Percentiles rank a stretch among this genome's conserved stretches.
phyloP scores from a whole-genome alignment of 1,140 invertebrate species.

The Brevipalpus yothersi region DNA sequence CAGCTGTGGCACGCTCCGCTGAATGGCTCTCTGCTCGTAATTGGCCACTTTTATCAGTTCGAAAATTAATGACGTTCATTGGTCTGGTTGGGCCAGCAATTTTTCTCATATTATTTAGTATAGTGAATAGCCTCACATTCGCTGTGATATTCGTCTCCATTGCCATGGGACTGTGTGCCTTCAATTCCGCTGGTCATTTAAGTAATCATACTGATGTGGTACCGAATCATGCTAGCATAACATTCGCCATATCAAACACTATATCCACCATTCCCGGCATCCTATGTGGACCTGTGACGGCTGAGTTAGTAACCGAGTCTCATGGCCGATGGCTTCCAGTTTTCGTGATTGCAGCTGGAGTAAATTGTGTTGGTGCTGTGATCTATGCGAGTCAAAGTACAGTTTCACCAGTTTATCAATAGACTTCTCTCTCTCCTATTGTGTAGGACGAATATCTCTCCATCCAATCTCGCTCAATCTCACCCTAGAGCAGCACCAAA shows the following conservation, averaged over 20 bases:
- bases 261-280: conserved; percentile 52
- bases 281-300: conserved; percentile 46
- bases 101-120: conserved; percentile 43
- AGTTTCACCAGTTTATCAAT: conserved; percentile 27
- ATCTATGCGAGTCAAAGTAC: conserved; percentile 49
- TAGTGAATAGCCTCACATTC: conserved; percentile 39
- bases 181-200: conserved; percentile 49
- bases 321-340: conserved; percentile 49
- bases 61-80: conserved; percentile 45
- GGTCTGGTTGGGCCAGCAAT: conserved; percentile 46
- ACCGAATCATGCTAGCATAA: conserved; percentile 49
- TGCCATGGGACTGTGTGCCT: conserved; percentile 48
- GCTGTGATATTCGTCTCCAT: conserved; percentile 46
- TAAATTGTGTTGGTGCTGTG: conserved; percentile 49
- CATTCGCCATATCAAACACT: conserved; percentile 54
- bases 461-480: too few relatives aligned
- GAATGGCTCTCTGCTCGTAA: conserved; percentile 36
- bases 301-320: conserved; percentile 41
- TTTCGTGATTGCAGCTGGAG: conserved; percentile 40
- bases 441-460: too few relatives aligned
- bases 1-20: conserved; percentile 43
- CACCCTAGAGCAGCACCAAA: too few relatives aligned
- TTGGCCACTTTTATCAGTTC: conserved; percentile 43
- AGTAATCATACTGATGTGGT: conserved; percentile 55
- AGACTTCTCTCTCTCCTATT: too few relatives aligned